A percentile compares a stretch with the other conserved stretches of the same genome.
phyloP scores from a whole-genome alignment of 2,888 invertebrate genomes.

The Polydesmus complanatus region DNA sequence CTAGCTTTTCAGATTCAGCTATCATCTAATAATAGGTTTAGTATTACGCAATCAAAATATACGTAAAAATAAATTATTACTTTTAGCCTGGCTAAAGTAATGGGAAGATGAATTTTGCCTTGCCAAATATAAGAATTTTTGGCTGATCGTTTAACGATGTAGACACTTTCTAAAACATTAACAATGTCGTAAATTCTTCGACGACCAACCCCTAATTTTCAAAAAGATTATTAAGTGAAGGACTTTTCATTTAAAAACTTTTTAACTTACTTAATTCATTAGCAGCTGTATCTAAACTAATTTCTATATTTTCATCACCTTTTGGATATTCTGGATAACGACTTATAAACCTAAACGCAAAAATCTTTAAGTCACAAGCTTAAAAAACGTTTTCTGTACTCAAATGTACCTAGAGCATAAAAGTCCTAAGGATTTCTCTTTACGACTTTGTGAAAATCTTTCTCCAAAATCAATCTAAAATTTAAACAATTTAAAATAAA shows the following conservation, averaged over 20 bases:
- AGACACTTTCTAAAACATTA: conserved; percentile 55
- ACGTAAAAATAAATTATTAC: conserved; percentile 24
- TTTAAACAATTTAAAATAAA: too few relatives aligned
- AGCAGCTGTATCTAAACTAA: conserved; percentile 50
- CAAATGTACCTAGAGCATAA: conserved; percentile 44
- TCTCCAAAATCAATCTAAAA: background rate
- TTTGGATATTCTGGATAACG: conserved; percentile 29
- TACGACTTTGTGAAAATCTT: conserved; percentile 27
- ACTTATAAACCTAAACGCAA: conserved; percentile 34
- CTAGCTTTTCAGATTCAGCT: conserved; percentile 27
- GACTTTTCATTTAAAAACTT: background rate
- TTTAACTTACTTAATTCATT: conserved; percentile 37
- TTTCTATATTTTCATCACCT: conserved; percentile 35
- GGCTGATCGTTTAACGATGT: conserved; percentile 45
- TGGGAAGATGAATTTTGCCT: conserved; percentile 45
- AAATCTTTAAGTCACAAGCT: conserved; percentile 23
- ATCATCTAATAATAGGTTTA: conserved; percentile 23
- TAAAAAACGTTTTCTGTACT: conserved; percentile 42
- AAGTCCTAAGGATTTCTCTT: conserved; percentile 46
- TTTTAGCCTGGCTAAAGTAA: conserved; percentile 47
- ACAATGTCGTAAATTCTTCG: conserved; percentile 58
- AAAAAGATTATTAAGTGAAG: conserved; percentile 11
- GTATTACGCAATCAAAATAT: background rate
- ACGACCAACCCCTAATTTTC: conserved; percentile 43
- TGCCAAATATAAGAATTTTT: conserved; percentile 58